Conservation (phyloP, 2,113 vertebrate species). For the Calonectris borealis region DNA sequence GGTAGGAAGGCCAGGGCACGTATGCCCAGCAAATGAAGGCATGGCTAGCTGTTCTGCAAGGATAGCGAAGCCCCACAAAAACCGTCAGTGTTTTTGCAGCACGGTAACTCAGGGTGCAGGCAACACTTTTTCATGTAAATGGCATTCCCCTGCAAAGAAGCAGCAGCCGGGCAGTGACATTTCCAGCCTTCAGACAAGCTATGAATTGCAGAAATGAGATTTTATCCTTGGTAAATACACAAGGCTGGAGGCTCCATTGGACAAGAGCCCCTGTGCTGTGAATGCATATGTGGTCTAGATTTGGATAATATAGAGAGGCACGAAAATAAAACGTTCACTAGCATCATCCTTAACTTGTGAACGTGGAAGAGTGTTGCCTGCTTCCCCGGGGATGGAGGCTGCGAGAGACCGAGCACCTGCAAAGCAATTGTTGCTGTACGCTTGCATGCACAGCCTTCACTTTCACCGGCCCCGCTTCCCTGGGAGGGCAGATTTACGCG, state of each 20-base stretch:
- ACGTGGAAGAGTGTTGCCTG: background rate
- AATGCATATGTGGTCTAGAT: background rate
- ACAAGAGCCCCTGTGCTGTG: background rate
- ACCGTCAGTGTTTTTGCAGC: background rate
- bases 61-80: background rate
- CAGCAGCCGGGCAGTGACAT: background rate
- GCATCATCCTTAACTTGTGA: background rate
- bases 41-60: background rate
- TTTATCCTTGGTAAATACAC: background rate
- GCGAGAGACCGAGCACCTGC: background rate
- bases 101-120: background rate
- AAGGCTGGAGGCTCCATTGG: background rate
- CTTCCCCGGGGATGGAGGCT: background rate
- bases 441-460: background rate
- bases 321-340: background rate
- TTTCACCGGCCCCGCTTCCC: background rate
- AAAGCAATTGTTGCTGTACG: constrained; percentile 17
- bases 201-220: background rate
- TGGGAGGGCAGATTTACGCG: background rate
- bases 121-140: background rate
- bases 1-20: background rate
- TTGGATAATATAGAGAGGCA: background rate
- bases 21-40: background rate
- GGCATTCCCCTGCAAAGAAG: background rate
- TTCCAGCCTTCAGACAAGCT: background rate